Evolutionary conservation across 2,797 vertebrate species (phyloP), one percentile per base, ranked within the genome.

Genomic region (Ptychobarbus kaznakovi): DNA sequence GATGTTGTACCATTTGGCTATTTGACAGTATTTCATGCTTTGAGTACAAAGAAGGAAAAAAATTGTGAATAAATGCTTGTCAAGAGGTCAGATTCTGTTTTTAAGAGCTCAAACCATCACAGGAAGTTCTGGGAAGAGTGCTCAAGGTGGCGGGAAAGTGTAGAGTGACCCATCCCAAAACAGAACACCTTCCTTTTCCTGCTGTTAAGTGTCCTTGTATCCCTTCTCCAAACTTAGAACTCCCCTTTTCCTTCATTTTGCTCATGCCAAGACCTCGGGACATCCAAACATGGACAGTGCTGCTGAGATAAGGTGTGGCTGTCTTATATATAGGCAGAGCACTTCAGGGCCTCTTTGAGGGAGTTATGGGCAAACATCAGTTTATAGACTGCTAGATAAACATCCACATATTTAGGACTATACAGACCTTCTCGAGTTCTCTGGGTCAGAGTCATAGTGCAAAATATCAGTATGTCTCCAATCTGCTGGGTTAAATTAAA

Each of bases 171-270:
- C 80, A 15, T 86, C 80, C 84, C 86, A 82, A 87, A 88, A 86
- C 86, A 84, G 74, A 81, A 78, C 86, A 83, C 51, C 44, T 75
- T 81, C 80, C 80, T 79, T 86, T 90, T 90, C 89, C 89, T 90
- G 89, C 46, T 49, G 40, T 89, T 89, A 86, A 89, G 84, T 81
- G 90, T 89, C 85, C 56, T 89, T 85, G 68, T 77, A 81, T 81
- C 78, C 77, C 77, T 88, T 70, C 78, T 76, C 82, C 89, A 89
- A 88, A 88, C 86, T 86, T 88, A 87, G 89, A 88, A 86, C 86
- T 89, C 73, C 42, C 15, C 63, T 88, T 88, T 89, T 87, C 84
- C 82, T 88, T 81, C 61, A 76, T 86, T 87, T 90, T 68, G 74
- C 73, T 63, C 72, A 69, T 75, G 63, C n/a, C 73, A 49, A 86